These are phyloP conservation scores for Epinotia ramella DNA, from an alignment of 2,888 invertebrate genomes.

Conservation along the genomic window DNA sequence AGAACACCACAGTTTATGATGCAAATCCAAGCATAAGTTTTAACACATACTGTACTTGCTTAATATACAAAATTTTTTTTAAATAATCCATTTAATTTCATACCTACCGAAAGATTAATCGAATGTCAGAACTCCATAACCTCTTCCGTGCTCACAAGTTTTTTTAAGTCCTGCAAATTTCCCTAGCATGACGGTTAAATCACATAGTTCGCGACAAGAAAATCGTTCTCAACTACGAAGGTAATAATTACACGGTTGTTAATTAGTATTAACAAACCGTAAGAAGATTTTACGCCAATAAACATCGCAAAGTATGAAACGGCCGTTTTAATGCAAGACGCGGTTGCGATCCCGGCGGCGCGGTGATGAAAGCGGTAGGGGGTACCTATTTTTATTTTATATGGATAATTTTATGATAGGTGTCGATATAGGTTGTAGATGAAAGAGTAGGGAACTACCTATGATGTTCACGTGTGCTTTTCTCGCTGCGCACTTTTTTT, in stretches of 20 bases:
- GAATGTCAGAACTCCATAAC: constrained; percentile 25
- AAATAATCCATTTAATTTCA: constrained; percentile 10
- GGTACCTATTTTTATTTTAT: background rate
- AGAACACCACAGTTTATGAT: no score
- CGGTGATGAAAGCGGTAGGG: background rate
- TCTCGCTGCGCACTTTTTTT: no score
- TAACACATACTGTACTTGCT: no score
- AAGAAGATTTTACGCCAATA: constrained; percentile 69
- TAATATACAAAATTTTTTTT: no score
- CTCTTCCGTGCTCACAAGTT: constrained; percentile 21
- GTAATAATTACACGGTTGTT: constrained; percentile 74
- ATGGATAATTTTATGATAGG: background rate
- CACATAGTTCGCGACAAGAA: constrained; percentile 66
- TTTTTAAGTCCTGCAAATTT: constrained; percentile 38
- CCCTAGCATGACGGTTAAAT: constrained; percentile 57
- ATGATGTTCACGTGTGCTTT: no score
- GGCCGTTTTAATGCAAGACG: constrained; percentile 27
- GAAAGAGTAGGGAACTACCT: background rate
- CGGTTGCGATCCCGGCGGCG: background rate
- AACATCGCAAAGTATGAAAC: constrained; percentile 61
- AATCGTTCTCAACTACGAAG: constrained; percentile 66
- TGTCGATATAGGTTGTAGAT: background rate
- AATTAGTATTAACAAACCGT: constrained; percentile 74
- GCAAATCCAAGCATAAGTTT: no score
- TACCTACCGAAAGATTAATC: constrained; percentile 22